phyloP scores from a whole-genome alignment of 2,888 invertebrate species.

The Petrophora chlorosata region DNA sequence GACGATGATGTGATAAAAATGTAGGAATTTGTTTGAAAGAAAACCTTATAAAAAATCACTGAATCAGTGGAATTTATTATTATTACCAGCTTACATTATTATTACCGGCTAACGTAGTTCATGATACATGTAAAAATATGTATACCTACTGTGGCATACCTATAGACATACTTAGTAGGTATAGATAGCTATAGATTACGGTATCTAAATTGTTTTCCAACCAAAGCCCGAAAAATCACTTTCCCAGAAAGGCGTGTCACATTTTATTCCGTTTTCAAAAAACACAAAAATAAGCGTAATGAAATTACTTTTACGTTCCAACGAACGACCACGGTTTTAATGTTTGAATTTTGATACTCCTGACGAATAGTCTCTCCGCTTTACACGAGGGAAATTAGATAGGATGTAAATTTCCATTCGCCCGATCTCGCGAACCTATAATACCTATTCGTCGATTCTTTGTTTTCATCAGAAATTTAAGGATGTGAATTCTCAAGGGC shows the following conservation, averaged over 20 bases:
- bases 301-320: slow-evolving; percentile 32
- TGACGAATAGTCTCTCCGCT: slow-evolving; percentile 68
- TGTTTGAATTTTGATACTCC: slow-evolving; percentile 67
- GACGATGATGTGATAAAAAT: too few species aligned
- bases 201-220: background rate
- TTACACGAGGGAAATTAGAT: slow-evolving; percentile 82
- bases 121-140: too few species aligned
- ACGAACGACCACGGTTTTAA: slow-evolving; percentile 28
- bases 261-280: slow-evolving; percentile 13
- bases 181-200: too few species aligned
- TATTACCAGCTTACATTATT: too few species aligned
- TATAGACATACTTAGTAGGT: too few species aligned
- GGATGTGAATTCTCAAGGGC: slow-evolving; percentile 66
- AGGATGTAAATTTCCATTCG: slow-evolving; percentile 81
- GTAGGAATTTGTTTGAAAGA: too few species aligned
- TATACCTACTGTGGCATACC: too few species aligned
- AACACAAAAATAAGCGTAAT: slow-evolving; percentile 22
- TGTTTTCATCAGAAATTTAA: slow-evolving; percentile 80
- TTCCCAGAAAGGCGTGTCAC: slow-evolving; percentile 7
- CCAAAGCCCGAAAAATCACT: slow-evolving; percentile 1
- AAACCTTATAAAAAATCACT: too few species aligned
- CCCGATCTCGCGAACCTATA: slow-evolving; percentile 66
- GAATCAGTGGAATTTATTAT: too few species aligned
- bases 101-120: too few species aligned
- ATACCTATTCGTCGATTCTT: slow-evolving; percentile 77